Conservation (phyloP, 2,888 invertebrate genomes). For the Ophraella communa region DNA sequence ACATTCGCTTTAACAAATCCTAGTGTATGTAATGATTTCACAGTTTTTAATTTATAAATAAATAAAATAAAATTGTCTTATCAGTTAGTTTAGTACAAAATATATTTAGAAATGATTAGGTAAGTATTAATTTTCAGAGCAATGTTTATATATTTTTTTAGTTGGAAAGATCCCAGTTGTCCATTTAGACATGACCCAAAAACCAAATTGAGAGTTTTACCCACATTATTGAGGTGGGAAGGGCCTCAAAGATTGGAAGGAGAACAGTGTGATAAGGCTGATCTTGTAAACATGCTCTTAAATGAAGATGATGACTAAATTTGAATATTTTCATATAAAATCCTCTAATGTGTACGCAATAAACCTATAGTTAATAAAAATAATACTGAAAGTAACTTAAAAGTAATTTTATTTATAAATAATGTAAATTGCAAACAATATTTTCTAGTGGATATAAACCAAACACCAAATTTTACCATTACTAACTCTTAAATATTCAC, state of each 20-base stretch:
- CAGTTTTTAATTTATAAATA: too few relatives aligned
- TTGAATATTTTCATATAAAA: not conserved
- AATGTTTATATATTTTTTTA: too few relatives aligned
- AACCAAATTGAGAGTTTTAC: conserved; percentile 77
- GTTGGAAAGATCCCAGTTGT: conserved; percentile 85
- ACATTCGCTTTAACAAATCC: too few relatives aligned
- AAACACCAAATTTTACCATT: not conserved
- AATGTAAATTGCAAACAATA: too few relatives aligned
- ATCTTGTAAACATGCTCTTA: conserved; percentile 81
- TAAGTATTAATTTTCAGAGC: not conserved
- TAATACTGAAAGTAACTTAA: too few relatives aligned
- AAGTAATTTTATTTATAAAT: too few relatives aligned
- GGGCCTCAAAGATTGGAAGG: conserved; percentile 81
- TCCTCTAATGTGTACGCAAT: not conserved
- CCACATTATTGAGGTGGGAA: conserved; percentile 82
- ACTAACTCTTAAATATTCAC: not conserved
- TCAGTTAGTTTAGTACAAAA: too few relatives aligned
- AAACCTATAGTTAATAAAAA: not conserved
- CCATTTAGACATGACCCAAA: conserved; percentile 80
- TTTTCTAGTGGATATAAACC: too few relatives aligned
- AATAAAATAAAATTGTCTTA: too few relatives aligned
- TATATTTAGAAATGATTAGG: too few relatives aligned
- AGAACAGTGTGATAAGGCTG: conserved; percentile 74
- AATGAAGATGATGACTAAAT: conserved; percentile 69
- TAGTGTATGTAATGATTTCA: too few relatives aligned